Base-by-base conservation (phyloP, 2,888 invertebrate genomes). In the Ennomos quercinarius region DNA sequence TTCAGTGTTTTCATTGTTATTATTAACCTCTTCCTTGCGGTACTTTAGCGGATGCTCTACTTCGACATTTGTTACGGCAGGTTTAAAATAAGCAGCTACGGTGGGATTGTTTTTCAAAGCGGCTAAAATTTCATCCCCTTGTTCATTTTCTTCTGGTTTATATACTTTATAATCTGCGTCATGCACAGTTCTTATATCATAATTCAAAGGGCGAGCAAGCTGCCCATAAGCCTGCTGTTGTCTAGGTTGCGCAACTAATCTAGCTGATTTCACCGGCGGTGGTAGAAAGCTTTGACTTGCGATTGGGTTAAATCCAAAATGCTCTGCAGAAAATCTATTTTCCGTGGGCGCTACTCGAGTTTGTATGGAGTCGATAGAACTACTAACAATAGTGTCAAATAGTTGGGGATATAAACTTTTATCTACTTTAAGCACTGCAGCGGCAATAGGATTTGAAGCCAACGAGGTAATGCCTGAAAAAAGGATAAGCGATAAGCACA, bases 121-220 rank as follows among this genome's bases (percentile, higher is more conserved):
- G 57, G 87, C 78, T 74, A 91, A 80, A 60, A 91, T 91, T 59
- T 89, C 87, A 76, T 86, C 86, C 46, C 83, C 86, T 71, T 89
- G 81, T 67, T 86, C 81, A 12, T 82, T 78, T 67, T 90, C 87
- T 72, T 91, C 90, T n/a, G 89, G 84, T 66, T 89, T 89, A 70
- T 89, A 91, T 39, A 91, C 85, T 81, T 87, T 91, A 73, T 93
- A 93, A 77, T 89, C 86, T 52, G 89, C 82, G 66, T 93, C 92
- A 56, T 93, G 93, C 41, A 91, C 80, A 47, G 90, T 90, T 72
- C 83, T 78, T 67, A 93, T 91, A 64, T 93, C 88, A 73, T 91
- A 93, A 78, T 86, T 81, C 60, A 89, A 78, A 49, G 91, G 87
- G 54, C 77, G 79, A 60, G 77, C 73, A 70, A 82, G 81, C 74